phyloP scores from a whole-genome alignment of 1,140 invertebrate species.

The Listronotus bonariensis region DNA sequence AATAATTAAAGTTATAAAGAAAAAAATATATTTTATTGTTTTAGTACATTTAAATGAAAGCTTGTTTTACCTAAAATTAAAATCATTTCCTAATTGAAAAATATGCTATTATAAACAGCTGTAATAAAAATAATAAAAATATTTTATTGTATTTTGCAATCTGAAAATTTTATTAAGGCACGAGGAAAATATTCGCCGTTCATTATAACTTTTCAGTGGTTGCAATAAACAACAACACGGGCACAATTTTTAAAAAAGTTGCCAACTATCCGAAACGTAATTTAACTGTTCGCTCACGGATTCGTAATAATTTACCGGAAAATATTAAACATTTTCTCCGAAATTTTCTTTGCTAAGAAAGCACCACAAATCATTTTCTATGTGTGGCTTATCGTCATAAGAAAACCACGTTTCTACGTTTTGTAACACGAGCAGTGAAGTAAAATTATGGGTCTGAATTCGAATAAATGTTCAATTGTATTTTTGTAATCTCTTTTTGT shows the following conservation, averaged over 20 bases:
- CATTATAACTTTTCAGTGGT: too few relatives aligned
- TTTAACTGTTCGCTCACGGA: constrained; percentile 22
- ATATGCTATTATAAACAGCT: too few relatives aligned
- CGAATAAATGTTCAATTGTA: constrained; percentile 31
- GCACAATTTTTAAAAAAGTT: constrained; percentile 18
- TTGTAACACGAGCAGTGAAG: constrained; percentile 22
- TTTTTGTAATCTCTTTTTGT: neutral
- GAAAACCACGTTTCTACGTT: constrained; percentile 32
- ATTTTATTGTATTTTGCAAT: too few relatives aligned
- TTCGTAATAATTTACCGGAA: constrained; percentile 27
- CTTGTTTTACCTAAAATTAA: too few relatives aligned
- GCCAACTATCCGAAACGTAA: constrained; percentile 24
- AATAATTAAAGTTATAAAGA: too few relatives aligned
- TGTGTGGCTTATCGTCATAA: constrained; percentile 13
- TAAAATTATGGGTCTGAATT: constrained; percentile 23
- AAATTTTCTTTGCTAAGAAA: constrained; percentile 28
- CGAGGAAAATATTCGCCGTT: too few relatives aligned
- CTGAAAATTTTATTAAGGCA: too few relatives aligned
- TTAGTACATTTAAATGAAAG: too few relatives aligned
- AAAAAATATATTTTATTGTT: too few relatives aligned
- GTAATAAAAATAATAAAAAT: too few relatives aligned
- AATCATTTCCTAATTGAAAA: too few relatives aligned
- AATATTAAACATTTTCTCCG: constrained; percentile 27
- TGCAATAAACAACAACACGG: constrained; percentile 1
- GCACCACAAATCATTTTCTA: constrained; percentile 33